Evolutionary conservation across 2,113 vertebrate genomes (phyloP).

Genomic region (Caretta caretta): DNA sequence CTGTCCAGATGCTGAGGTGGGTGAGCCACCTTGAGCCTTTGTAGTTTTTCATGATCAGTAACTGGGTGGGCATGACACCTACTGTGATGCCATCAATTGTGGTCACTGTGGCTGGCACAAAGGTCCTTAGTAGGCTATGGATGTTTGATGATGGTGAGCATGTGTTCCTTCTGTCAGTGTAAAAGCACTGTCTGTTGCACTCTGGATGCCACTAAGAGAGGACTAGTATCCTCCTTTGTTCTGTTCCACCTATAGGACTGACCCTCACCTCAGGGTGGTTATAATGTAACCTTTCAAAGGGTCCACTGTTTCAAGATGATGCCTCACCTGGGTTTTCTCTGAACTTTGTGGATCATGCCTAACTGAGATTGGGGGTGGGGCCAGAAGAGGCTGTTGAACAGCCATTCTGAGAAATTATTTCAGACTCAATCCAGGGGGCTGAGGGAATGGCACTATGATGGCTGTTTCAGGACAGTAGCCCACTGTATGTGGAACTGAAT

Average conservation of each 20-base stretch:
- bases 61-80: background rate
- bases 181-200: background rate
- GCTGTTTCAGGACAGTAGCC: background rate
- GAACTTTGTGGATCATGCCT: background rate
- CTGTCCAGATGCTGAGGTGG: background rate
- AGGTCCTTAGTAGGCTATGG: no score
- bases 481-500: background rate
- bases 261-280: background rate
- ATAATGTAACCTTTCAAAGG: background rate
- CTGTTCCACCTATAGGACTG: background rate
- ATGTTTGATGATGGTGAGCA: background rate
- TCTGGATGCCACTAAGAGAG: background rate
- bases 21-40: background rate
- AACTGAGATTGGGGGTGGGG: background rate
- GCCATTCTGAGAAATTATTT: background rate
- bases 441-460: background rate
- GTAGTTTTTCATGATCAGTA: background rate
- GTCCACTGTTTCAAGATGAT: no score
- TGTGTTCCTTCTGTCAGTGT: background rate
- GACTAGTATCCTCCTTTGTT: background rate
- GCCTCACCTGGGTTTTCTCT: background rate
- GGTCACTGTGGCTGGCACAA: no score
- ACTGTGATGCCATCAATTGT: no score
- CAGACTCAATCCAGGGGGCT: background rate
- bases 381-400: background rate